Conservation (phyloP, 2,113 vertebrate species). For the Tauraco erythrolophus region DNA sequence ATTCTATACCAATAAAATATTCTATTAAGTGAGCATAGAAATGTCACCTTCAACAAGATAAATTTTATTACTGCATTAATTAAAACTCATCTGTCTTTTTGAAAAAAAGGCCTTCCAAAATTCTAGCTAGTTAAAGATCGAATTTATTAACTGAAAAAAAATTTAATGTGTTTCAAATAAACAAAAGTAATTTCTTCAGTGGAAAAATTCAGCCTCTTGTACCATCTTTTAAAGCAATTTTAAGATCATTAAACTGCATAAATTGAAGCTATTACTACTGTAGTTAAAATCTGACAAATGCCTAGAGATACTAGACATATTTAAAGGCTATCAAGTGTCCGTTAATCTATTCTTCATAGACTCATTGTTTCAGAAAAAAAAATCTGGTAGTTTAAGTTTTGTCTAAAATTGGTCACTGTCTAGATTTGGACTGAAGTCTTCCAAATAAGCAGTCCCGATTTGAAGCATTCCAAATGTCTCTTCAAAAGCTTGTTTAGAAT, state of each 20-base stretch:
- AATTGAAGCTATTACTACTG: background rate
- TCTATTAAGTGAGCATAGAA: background rate
- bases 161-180: background rate
- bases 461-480: background rate
- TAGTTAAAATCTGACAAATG: background rate
- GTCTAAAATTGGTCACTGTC: background rate
- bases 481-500: background rate
- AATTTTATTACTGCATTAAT: background rate
- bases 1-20: background rate
- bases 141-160: background rate
- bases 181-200: background rate
- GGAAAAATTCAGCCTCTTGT: background rate
- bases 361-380: background rate
- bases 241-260: background rate
- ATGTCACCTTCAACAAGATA: background rate
- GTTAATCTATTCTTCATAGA: background rate
- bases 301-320: background rate
- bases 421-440: background rate
- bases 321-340: background rate
- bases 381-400: background rate
- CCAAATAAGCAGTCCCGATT: background rate
- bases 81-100: background rate
- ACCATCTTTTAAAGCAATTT: background rate
- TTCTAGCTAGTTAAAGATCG: background rate
- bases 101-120: background rate